These are phyloP conservation scores for Pollenia amentaria DNA, from an alignment of 2,888 invertebrate species.

Conservation along the genomic window DNA sequence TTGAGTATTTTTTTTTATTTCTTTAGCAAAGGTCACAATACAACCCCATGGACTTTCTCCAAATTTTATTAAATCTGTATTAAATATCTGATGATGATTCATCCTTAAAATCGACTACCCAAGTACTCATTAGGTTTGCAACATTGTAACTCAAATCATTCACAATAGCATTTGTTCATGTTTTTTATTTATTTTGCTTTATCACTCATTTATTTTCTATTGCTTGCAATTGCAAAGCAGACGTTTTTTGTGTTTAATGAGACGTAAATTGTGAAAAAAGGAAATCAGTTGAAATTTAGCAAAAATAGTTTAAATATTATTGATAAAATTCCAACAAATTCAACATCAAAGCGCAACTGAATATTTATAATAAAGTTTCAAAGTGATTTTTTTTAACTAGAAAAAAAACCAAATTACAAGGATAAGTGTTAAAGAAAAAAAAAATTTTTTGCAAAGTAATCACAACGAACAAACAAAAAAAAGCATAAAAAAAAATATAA, in stretches of 20 bases:
- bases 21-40: neutral
- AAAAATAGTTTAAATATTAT: constrained; percentile 33
- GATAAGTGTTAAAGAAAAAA: constrained; percentile 17
- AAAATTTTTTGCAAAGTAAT: constrained; percentile 59
- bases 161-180: constrained; percentile 38
- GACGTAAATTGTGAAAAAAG: constrained; percentile 59
- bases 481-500: constrained; percentile 53
- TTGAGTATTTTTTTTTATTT: neutral
- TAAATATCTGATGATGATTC: neutral
- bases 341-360: constrained; percentile 20
- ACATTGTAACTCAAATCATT: constrained; percentile 17
- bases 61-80: constrained; percentile 16
- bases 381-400: constrained; percentile 30
- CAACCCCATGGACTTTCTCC: neutral
- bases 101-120: neutral
- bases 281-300: constrained; percentile 56
- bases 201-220: constrained; percentile 61
- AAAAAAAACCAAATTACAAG: neutral
- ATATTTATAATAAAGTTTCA: constrained; percentile 38
- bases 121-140: neutral
- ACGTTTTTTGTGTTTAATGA: constrained; percentile 65
- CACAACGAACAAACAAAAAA: constrained; percentile 18
- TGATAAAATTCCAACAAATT: constrained; percentile 50
- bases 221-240: constrained; percentile 66
- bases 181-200: constrained; percentile 60